Base-by-base conservation (phyloP, 2,797 vertebrate genomes). In the Borostomias antarcticus region DNA sequence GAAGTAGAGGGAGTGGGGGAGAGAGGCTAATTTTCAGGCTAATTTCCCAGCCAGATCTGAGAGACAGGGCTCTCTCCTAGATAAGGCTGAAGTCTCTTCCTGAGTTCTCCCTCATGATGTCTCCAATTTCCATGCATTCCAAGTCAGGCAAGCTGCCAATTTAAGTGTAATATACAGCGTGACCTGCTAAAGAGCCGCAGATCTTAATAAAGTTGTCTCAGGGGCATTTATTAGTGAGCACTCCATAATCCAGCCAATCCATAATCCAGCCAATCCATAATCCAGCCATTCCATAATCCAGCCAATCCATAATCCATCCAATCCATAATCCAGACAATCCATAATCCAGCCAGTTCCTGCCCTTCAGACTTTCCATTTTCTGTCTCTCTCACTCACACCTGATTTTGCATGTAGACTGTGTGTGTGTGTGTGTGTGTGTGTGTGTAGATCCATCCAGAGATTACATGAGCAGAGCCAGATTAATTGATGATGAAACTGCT, bases 91-190 rank as follows among this genome's bases (percentile, higher is more conserved):
- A 19, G 15, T 21, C 57, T 26, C 52, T 29, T 0, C 28, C 52
- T n/a, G n/a, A n/a, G n/a, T n/a, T n/a, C 40, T 45, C 50, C 56
- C 80, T 79, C 74, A 75, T 75, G 64, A 69, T 75, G 69, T 75
- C 72, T 79, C 58, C 68, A 68, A 79, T 82, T 79, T 79, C 67
- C 76, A 43, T 64, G 62, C 69, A 76, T 78, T 78, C 72, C 70
- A 58, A 70, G 73, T 67, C 73, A 78, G 72, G 76, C 79, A 76
- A 69, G 68, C 59, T 61, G 45, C 48, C 70, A 72, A 72, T 73
- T 78, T 73, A 74, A 52, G 67, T 69, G 58, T 64, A 71, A 73
- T 61, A 60, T 59, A 30, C 69, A 62, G 40, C 53, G 61, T 74
- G 71, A 78, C 71, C 68, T 74, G 63, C 13, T 51, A 43, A 58